Evolutionary conservation across 2,113 vertebrate species (phyloP).

Genomic region (Thalassoma bifasciatum): DNA sequence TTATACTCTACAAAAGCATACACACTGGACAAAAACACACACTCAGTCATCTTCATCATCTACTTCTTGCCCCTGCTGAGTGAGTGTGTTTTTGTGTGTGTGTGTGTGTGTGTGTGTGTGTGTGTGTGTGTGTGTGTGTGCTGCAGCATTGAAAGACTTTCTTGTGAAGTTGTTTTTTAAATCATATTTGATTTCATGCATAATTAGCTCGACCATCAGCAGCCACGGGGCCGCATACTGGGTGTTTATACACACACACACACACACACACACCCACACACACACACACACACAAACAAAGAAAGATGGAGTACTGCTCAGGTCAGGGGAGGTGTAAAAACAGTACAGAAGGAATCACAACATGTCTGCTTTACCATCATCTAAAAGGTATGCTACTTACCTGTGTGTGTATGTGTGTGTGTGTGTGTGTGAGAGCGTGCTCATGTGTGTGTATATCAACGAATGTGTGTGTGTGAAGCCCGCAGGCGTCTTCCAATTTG

Average conservation of each 20-base stretch:
- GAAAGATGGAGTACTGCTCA: neutral
- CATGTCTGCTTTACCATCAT: conserved; percentile 19
- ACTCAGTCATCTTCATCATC: conserved; percentile 35
- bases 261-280: too few relatives aligned
- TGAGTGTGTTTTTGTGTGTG: too few relatives aligned
- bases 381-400: conserved; percentile 10
- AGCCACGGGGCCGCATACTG: conserved; percentile 55
- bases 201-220: conserved; percentile 82
- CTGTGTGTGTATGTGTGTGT: conserved; percentile 31
- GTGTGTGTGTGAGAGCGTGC: conserved; percentile 2
- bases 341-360: conserved; percentile 13
- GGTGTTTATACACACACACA: conserved; percentile 27
- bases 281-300: conserved; percentile 9
- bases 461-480: conserved; percentile 28
- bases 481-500: conserved; percentile 67
- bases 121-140: conserved; percentile 22
- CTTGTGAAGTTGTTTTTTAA: conserved; percentile 75
- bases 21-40: conserved; percentile 25
- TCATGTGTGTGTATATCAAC: too few relatives aligned
- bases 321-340: conserved; percentile 4
- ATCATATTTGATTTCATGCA: conserved; percentile 86
- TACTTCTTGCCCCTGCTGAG: conserved; percentile 45
- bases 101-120: too few relatives aligned
- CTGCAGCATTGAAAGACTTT: conserved; percentile 27
- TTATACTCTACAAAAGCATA: neutral